These are phyloP conservation scores for Ciconia maguari DNA, from an alignment of 2,113 vertebrate genomes.

Conservation along the genomic window DNA sequence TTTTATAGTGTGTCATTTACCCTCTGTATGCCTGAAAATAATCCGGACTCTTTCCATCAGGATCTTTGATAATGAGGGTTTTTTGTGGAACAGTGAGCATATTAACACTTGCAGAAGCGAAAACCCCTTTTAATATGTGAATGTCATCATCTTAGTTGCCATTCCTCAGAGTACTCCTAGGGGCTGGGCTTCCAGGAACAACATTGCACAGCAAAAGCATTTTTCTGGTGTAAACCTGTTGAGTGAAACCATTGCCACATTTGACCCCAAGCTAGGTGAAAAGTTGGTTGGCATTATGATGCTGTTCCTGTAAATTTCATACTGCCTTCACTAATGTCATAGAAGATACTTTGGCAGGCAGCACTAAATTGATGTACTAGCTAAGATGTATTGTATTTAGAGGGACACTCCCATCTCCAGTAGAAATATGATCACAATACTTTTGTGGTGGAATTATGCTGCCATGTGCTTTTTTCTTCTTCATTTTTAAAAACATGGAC, in stretches of 20 bases:
- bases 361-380: not conserved
- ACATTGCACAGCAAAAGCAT: not conserved
- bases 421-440: not conserved
- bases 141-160: not conserved
- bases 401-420: not conserved
- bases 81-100: not conserved
- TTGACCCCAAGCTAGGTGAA: not conserved
- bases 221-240: not conserved
- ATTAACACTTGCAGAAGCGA: not conserved
- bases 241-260: not conserved
- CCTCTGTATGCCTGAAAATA: not conserved
- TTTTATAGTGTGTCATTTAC: not conserved
- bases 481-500: not conserved
- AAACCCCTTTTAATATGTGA: not conserved
- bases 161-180: not conserved
- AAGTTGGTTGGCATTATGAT: not conserved
- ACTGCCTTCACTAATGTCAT: not conserved
- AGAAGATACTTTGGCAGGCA: not conserved
- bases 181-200: not conserved
- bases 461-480: not conserved
- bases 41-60: not conserved
- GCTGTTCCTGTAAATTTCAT: not conserved
- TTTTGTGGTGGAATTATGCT: not conserved
- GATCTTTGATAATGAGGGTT: not conserved
- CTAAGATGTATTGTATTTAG: not conserved